phyloP scores from a whole-genome alignment of 2,797 vertebrate genomes.

The Chlorospingus flavigularis region DNA sequence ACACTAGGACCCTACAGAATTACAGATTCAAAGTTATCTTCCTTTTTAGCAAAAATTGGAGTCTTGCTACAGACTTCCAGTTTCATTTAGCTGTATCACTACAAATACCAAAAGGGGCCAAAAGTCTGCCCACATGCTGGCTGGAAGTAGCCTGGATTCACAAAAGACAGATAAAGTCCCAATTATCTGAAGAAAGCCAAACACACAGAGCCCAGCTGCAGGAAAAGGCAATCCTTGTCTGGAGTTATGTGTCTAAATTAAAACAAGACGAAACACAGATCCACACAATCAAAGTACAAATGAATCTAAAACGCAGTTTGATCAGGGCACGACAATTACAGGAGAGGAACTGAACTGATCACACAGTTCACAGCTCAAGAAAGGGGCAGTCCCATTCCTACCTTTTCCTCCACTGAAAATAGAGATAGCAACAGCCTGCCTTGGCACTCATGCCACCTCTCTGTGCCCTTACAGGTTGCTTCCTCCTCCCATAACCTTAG shows the following conservation, averaged over 20 bases:
- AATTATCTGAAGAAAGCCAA: background rate
- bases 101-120: background rate
- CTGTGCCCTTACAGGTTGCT: background rate
- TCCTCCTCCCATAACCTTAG: background rate
- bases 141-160: background rate
- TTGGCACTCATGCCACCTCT: background rate
- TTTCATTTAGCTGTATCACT: background rate
- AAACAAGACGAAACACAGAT: background rate
- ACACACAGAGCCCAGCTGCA: background rate
- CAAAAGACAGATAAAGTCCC: background rate
- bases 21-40: background rate
- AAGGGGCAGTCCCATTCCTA: background rate
- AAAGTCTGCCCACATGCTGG: background rate
- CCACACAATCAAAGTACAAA: background rate
- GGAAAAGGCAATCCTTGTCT: background rate
- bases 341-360: background rate
- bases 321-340: background rate
- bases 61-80: background rate
- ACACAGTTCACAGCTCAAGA: background rate
- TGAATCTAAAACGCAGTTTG: background rate
- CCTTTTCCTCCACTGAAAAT: background rate
- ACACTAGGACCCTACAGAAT: background rate
- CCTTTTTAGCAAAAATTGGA: background rate
- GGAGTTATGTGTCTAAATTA: background rate
- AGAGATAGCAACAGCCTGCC: background rate